Evolutionary conservation across 2,797 vertebrate genomes (phyloP).

Genomic region (Telmatherina bonti): DNA sequence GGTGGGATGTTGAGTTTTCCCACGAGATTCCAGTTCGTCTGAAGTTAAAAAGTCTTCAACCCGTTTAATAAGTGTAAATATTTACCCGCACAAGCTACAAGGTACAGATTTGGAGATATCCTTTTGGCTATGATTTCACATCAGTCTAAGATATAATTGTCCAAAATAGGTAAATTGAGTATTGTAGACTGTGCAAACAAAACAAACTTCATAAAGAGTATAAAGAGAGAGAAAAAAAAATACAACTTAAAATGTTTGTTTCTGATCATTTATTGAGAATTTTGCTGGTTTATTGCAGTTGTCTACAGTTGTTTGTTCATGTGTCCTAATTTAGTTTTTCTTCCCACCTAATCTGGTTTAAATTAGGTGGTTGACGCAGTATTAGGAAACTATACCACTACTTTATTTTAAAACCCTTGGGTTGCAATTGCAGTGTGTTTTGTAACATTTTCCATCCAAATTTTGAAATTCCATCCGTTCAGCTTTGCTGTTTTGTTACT

Average conservation of each 20-base stretch:
- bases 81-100: slow-evolving; percentile 24
- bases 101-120: background rate
- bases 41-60: slow-evolving; percentile 5
- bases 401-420: no score
- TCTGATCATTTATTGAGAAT: no score
- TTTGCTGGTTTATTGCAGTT: no score
- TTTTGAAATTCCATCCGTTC: background rate
- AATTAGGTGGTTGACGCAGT: no score
- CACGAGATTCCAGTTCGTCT: slow-evolving; percentile 16
- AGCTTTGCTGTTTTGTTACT: background rate
- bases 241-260: background rate
- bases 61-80: slow-evolving; percentile 32
- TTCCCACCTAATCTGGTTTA: no score
- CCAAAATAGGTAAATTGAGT: background rate
- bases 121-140: slow-evolving; percentile 6
- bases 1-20: slow-evolving; percentile 31
- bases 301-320: no score
- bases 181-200: background rate
- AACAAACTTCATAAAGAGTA: background rate
- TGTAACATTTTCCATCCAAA: background rate
- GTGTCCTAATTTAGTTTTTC: no score
- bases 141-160: background rate
- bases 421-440: background rate
- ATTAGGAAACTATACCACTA: no score
- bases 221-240: background rate